Evolutionary conservation across 1,140 invertebrate genomes (phyloP), one percentile per base, ranked within the genome.

Genomic region (Bombus soroeensis): DNA sequence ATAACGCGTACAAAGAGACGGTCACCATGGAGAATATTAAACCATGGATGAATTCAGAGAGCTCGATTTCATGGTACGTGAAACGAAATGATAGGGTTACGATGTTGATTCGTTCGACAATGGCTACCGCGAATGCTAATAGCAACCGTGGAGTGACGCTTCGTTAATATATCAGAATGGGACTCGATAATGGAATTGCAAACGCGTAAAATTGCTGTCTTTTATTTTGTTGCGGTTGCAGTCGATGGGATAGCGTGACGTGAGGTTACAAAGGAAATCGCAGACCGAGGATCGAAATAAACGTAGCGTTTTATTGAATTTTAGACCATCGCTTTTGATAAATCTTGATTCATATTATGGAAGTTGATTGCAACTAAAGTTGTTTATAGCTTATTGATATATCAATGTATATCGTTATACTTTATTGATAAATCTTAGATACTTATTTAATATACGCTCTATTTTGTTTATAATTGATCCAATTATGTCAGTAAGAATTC

Each of bases 11-110:
- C 68, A 81, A 83, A 81, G 41, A 39, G 41, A 5, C 72, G 64
- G 71, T 83, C 62, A 64, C 79, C 64, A 72, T 68, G 80, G 80
- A 70, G 73, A 70, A 87, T 73, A 78, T 80, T 73, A 85, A 86
- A 89, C 66, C 83, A 72, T 28, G 57, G 28, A 28, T 18, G 39
- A 43, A 77, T 77, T 25, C 37, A 32, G 66, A 28, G 71, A 53
- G 71, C 59, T 72, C 66, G 75, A 84, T 87, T 91, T 89, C 81
- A 90, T 77, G 76, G 85, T 83, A 90, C 66, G 75, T 53, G 81
- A 88, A 80, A 87, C 80, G 72, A 85, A 90, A 91, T 87, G 87
- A 90, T 86, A 82, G 79, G 85, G 70, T 87, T 90, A 87, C 81
- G 41, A 82, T 83, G 66, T 74, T 87, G 80, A 87, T 88, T 90